Evolutionary conservation across 2,113 vertebrate genomes (phyloP).

Genomic region (Climacteris rufus): DNA sequence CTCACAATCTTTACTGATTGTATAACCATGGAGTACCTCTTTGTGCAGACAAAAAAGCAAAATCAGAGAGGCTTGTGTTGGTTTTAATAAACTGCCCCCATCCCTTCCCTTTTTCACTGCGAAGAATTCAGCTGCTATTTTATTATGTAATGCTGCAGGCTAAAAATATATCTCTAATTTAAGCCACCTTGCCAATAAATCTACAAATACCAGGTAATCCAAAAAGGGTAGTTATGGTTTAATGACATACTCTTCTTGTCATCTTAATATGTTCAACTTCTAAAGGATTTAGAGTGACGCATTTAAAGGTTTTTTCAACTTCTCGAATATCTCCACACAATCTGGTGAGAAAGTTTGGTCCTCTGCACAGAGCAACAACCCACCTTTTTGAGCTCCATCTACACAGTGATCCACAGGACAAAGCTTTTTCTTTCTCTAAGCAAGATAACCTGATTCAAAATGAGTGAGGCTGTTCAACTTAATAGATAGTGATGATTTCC

Average conservation of each 20-base stretch:
- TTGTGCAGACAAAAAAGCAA: not conserved
- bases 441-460: slow-evolving; percentile 37
- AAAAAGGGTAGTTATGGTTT: slow-evolving; percentile 40
- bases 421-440: not conserved
- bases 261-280: slow-evolving; percentile 36
- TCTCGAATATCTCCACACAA: not conserved
- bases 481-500: slow-evolving; percentile 38
- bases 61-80: not conserved
- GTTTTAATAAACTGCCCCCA: not conserved
- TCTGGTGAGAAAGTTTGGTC: not conserved
- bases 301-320: slow-evolving; percentile 6
- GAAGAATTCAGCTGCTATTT: slow-evolving; percentile 53
- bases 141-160: slow-evolving; percentile 35
- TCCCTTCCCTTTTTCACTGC: not conserved
- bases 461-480: not conserved
- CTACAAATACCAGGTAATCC: slow-evolving; percentile 49
- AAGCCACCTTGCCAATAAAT: slow-evolving; percentile 56
- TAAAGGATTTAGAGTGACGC: slow-evolving; percentile 10
- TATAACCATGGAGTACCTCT: not conserved
- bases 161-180: slow-evolving; percentile 55
- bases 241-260: slow-evolving; percentile 53
- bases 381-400: not conserved
- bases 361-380: not conserved
- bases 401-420: fast-evolving
- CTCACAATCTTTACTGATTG: not conserved